Evolutionary conservation across 2,888 invertebrate genomes (phyloP), one percentile per base, ranked within the genome.

Genomic region (Habroteleia sp.): DNA sequence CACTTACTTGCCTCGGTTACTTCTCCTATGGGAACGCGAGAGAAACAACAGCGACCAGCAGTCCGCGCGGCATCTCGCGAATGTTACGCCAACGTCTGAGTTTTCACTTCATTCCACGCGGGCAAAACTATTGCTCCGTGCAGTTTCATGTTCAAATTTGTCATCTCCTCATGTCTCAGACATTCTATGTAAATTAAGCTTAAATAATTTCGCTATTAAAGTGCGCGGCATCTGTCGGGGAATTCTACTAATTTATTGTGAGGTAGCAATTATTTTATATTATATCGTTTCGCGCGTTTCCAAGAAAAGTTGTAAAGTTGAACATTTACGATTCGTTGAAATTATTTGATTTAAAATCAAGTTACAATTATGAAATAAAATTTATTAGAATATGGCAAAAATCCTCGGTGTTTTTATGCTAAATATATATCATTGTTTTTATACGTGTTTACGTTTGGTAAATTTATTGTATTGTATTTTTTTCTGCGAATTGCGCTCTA

Each of bases 11-110:
- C 41, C 54, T 58, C n/a, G 33, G 54, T 60, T 31, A 33, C 35
- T 60, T 52, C 65, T 66, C 58, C 60, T 65, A 66, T 73, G 73
- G 73, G 73, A 73, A 63, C 46, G 58, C 60, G 65, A 17, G n/a
- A n/a, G 58, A 72, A 63, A 63, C 56, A 72, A 72, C 71, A 56
- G 20, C 42, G 41, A 31, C 44, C 1, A 62, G 56, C 54, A 46
- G 54, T 54, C 23, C 44, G 27, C 46, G 42, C 23, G 56, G 50
- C 37, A 65, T 65, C 65, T 50, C 42, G 72, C 65, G 42, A 72
- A 65, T 72, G 65, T 72, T 58, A 65, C 41, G 50, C 72, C 33
- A 14, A 50, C 13, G 31, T 60, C 60, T 46, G 54, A 42, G 50
- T 62, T 44, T 69, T 33, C 46, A 7, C 46, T 44, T 29, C 37